A percentile compares a stretch with the other conserved stretches of the same genome.
phyloP scores from a whole-genome alignment of 2,797 vertebrate species.

The Okamejei kenojei region DNA sequence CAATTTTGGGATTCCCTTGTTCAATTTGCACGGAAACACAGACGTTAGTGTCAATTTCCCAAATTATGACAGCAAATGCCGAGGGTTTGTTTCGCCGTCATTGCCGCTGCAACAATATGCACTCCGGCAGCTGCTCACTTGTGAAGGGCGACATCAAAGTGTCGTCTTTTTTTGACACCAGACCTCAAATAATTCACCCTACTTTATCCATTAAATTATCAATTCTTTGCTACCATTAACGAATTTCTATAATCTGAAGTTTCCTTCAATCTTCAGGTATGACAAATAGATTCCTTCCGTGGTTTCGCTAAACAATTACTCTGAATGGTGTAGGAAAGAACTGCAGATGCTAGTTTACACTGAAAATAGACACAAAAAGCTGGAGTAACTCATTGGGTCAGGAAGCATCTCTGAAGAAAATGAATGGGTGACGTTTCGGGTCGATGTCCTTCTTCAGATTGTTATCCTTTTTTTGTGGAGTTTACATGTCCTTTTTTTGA shows the following conservation, averaged over 20 bases:
- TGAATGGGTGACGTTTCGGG: too few relatives aligned
- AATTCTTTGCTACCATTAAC: neutral
- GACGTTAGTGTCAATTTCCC: too few relatives aligned
- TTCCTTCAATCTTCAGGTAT: neutral
- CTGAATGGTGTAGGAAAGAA: neutral
- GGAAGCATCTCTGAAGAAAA: too few relatives aligned
- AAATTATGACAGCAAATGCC: too few relatives aligned
- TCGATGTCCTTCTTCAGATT: neutral
- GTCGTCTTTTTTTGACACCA: neutral
- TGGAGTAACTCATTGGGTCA: too few relatives aligned
- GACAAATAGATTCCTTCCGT: neutral
- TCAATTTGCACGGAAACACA: too few relatives aligned
- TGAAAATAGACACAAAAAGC: too few relatives aligned
- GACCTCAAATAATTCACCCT: neutral
- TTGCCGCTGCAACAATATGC: too few relatives aligned
- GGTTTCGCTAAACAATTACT: neutral
- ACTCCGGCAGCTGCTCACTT: neutral
- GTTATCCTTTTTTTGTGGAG: neutral
- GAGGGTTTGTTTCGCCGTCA: too few relatives aligned
- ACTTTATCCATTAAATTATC: neutral
- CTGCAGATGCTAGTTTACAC: too few relatives aligned
- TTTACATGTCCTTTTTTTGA: neutral
- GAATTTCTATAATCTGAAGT: neutral
- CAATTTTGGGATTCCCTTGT: too few relatives aligned
- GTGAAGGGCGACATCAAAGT: neutral